These are phyloP conservation scores for Syrrhaptes paradoxus DNA, from an alignment of 2,113 vertebrate species.

Conservation along the genomic window DNA sequence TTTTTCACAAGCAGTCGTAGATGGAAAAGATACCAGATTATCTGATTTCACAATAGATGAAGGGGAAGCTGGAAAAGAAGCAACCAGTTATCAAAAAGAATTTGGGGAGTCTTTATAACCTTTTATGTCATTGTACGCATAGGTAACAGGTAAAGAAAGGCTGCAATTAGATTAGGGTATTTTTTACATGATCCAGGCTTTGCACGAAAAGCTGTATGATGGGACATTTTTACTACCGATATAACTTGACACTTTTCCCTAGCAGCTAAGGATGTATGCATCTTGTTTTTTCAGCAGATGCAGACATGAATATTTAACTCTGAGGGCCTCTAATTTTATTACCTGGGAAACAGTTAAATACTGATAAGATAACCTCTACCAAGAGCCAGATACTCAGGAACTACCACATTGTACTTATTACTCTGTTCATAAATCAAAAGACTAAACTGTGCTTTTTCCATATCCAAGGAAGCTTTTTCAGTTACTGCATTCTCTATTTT, in stretches of 20 bases:
- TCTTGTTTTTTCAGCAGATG: neutral
- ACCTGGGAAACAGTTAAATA: neutral
- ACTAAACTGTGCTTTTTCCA: neutral
- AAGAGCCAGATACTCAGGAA: neutral
- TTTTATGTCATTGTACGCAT: neutral
- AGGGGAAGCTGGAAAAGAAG: neutral
- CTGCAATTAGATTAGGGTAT: neutral
- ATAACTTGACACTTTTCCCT: neutral
- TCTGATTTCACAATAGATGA: neutral
- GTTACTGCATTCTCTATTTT: neutral
- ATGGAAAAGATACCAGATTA: neutral
- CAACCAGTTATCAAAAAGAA: neutral
- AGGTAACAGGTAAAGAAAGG: neutral
- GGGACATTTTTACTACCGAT: neutral
- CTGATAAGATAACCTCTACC: neutral
- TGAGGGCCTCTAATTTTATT: neutral
- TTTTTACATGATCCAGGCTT: neutral
- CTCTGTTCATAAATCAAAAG: neutral
- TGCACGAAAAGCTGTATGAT: neutral
- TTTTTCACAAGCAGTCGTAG: neutral
- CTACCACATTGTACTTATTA: neutral
- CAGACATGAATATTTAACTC: neutral
- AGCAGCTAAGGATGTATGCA: neutral
- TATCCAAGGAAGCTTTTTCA: neutral
- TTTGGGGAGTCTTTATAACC: neutral